Evolutionary conservation across 2,888 invertebrate genomes (phyloP), one percentile per base, ranked within the genome.

Genomic region (Uropetala carovei): DNA sequence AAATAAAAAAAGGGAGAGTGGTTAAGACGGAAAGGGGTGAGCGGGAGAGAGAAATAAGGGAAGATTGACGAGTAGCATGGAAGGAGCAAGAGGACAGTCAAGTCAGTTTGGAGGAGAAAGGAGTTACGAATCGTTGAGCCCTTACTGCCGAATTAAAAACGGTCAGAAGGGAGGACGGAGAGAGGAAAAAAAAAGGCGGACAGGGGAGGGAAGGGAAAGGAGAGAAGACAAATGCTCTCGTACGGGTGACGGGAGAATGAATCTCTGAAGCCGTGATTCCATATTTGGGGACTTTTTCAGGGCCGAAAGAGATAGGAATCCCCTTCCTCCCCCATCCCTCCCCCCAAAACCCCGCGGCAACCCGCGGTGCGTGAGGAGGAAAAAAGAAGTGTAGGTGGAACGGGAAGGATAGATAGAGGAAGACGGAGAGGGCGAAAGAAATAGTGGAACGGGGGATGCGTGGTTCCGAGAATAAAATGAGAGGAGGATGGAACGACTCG

Each of bases 261-360:
- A n/a, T 60, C 86, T 60, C 60, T 27, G 83, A 10, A 57, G 56
- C 83, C 57, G 16, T 56, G 86, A 59, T 86, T 60, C 86, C 60
- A 30, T 86, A 68, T 86, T 58, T 60, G 86, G 60, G 30, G 59
- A 86, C 59, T 86, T 83, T 86, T 86, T 60, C 86, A 60, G 14
- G 86, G 60, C 60, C 30, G 13, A 60, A 60, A 8, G n/a, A 64
- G 64, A 64, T 16, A 14, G 64, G 14, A 64, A 14, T 10, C 9
- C 64, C 18, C 14, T 64, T 16, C 43, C 5, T 5, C 43, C 43
- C 43, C n/a, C n/a, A n/a, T n/a, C n/a, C n/a, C n/a, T n/a, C n/a
- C n/a, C n/a, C n/a, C n/a, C n/a, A n/a, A n/a, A 43, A 3, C 43
- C 43, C n/a, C 13, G 68, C 18, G 68, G 68, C 68, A 18, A 68